Evolutionary conservation across 2,888 invertebrate genomes (phyloP), one percentile per base, ranked within the genome.

Genomic region (Copidosoma aretas): DNA sequence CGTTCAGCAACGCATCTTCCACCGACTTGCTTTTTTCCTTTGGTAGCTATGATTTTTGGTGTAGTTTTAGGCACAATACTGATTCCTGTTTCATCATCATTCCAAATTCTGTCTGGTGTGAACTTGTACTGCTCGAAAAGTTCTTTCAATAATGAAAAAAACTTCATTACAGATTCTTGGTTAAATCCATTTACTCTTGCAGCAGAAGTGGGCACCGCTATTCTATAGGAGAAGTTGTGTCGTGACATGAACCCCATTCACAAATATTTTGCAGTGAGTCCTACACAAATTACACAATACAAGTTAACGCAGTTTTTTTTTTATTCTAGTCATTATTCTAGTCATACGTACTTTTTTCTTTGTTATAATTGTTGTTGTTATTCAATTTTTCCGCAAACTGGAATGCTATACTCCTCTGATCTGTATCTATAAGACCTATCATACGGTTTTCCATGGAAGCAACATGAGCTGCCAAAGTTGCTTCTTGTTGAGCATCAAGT

Each of bases 71-170:
- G 75, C 17, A 79, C 79, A 60, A 73, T 70, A 0, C 77, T 74
- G 49, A 81, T 68, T 1, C 79, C 73, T 73, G 76, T 80, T 70
- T 81, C 82, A 66, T 81, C 81, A 32, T 74, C 64, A 56, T 77
- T 78, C 24, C 67, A 78, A 21, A 77, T 75, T 43, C 71, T 39
- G 32, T 76, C 73, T 15, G 79, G 75, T 10, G 75, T 73, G 14
- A 80, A 59, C 41, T 64, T 70, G 22, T 53, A 53, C 24, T 24
- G 25, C 25, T 15, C 17, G 4, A 56, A 14, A 1, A 2, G 0
- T n/a, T 19, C 19, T 39, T 43, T 19, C 19, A 66, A 1, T 5
- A 66, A 54, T 1, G 0, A 15, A 60, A 56, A 66, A 46, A 54
- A 66, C 24, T 66, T 12, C 2, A n/a, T 25, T 10, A 66, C 60